Evolutionary conservation across 2,888 invertebrate genomes (phyloP), one percentile per base, ranked within the genome.

Genomic region (Polyommatus icarus): DNA sequence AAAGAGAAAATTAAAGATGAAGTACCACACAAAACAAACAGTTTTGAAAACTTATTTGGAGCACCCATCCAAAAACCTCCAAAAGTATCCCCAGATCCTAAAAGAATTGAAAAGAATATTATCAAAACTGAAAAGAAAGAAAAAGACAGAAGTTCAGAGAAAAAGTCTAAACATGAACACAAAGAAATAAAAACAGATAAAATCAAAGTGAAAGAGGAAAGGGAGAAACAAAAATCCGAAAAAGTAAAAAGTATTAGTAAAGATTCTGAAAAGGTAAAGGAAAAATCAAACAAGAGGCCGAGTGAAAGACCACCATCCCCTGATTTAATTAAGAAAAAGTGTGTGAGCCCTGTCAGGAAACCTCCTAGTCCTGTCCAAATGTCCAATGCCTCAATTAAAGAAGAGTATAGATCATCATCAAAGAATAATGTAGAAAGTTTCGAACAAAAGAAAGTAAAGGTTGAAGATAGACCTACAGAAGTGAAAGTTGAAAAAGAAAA

Each of bases 41-140:
- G 96, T 80, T 98, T 98, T 89, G 96, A 96, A 76, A 96, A 96
- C 83, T 91, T 98, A 71, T 98, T 98, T 92, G 98, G 98, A 0
- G 95, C 96, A 32, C 97, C 98, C 0, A 96, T 98, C 83, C 96
- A 96, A 79, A 97, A 97, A 87, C 96, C 96, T 59, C 93, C 96
- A 3, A 97, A 96, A 91, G 93, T 95, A 54, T 96, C 96, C 8
- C 95, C 96, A 18, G 96, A 96, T 80, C 95, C 95, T 46, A 96
- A 96, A 83, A 96, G 95, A 86, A 86, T 87, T 77, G 90, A 90
- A 54, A 89, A 86, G 78, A 86, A 89, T 75, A 83, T 87, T 79
- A 82, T 88, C 59, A 92, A 92, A 82, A 84, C 92, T 12, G 95
- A 95, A 50, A 96, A 96, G 85, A 91, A 93, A 80, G 95, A 96